Conservation (phyloP, 2,797 vertebrate species). For the Rhinichthys osculus region DNA sequence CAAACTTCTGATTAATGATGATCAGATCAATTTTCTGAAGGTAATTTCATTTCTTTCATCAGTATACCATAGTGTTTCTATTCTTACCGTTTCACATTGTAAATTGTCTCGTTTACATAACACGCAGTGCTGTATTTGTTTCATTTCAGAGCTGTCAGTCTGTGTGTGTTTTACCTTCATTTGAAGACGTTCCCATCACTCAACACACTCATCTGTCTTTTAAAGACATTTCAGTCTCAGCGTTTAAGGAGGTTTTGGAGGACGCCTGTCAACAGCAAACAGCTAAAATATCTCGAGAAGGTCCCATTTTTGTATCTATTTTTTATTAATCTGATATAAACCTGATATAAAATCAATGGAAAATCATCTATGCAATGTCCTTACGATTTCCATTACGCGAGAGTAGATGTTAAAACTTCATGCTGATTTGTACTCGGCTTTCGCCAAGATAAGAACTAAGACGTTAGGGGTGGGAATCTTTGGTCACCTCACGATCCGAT, state of each 20-base stretch:
- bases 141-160: slow-evolving; percentile 22
- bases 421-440: too few relatives aligned
- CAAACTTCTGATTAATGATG: neutral
- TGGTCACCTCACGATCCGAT: too few relatives aligned
- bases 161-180: neutral
- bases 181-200: neutral
- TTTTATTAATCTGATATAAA: too few relatives aligned
- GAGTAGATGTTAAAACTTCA: too few relatives aligned
- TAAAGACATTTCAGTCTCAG: slow-evolving; percentile 23
- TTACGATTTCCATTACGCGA: too few relatives aligned
- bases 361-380: too few relatives aligned
- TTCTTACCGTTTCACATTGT: neutral
- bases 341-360: too few relatives aligned
- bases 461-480: too few relatives aligned
- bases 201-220: slow-evolving; percentile 15
- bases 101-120: neutral
- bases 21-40: neutral
- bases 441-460: too few relatives aligned
- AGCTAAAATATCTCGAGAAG: slow-evolving; percentile 8
- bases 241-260: slow-evolving; percentile 3
- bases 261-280: neutral
- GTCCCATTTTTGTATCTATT: neutral
- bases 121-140: neutral
- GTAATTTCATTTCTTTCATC: neutral
- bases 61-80: neutral